Conservation (phyloP, 2,888 invertebrate species). For the Apoda limacodes region DNA sequence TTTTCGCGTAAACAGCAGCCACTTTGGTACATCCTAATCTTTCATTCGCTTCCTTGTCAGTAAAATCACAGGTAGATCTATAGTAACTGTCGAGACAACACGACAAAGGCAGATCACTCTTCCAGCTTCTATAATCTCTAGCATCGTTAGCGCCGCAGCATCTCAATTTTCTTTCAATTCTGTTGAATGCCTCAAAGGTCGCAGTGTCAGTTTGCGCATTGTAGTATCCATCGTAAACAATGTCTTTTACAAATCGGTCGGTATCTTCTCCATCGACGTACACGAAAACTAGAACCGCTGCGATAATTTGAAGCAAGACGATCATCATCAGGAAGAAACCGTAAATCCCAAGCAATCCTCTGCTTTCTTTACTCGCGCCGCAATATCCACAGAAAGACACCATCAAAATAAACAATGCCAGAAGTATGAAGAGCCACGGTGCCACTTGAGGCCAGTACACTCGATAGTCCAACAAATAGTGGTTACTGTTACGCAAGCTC, state of each 20-base stretch:
- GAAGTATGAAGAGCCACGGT: conserved; percentile 60
- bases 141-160: conserved; percentile 64
- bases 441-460: conserved; percentile 63
- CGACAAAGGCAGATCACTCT: conserved; percentile 53
- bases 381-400: conserved; percentile 59
- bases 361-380: conserved; percentile 48
- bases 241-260: conserved; percentile 57
- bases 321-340: conserved; percentile 48
- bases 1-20: conserved; percentile 60
- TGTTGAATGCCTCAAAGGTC: conserved; percentile 48
- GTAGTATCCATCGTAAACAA: conserved; percentile 61
- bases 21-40: conserved; percentile 61
- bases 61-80: conserved; percentile 54
- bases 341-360: conserved; percentile 52
- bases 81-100: conserved; percentile 59
- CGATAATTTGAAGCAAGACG: conserved; percentile 44
- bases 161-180: conserved; percentile 51
- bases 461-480: conserved; percentile 56
- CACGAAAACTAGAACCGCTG: conserved; percentile 54
- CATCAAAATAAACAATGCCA: conserved; percentile 50
- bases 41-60: conserved; percentile 62
- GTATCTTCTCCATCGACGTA: conserved; percentile 61
- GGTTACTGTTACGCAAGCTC: conserved; percentile 52
- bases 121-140: conserved; percentile 56
- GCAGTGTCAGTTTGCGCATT: conserved; percentile 58